Evolutionary conservation across 2,113 vertebrate species (phyloP).

Genomic region (Bubalus kerabau): DNA sequence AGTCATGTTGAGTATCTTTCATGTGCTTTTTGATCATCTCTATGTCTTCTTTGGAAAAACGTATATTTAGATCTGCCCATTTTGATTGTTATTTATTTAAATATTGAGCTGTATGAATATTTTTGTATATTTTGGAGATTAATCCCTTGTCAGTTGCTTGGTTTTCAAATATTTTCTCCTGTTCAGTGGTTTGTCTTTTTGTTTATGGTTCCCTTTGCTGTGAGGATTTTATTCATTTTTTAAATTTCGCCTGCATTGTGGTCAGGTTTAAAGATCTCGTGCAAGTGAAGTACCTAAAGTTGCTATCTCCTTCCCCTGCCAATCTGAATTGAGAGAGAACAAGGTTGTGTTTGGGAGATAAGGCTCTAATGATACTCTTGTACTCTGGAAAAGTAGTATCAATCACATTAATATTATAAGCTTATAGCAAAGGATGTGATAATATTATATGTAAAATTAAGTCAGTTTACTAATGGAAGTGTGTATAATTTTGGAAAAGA

Average conservation of each 20-base stretch:
- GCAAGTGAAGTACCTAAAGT: background rate
- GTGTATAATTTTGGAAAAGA: background rate
- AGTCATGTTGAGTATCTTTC: background rate
- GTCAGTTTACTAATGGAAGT: background rate
- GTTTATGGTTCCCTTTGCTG: background rate
- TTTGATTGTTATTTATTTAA: background rate
- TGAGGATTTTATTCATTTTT: background rate
- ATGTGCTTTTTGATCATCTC: background rate
- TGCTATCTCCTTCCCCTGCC: background rate
- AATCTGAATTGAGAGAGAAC: background rate
- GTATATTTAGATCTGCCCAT: background rate
- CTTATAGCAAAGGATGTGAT: background rate
- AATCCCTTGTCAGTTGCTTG: background rate
- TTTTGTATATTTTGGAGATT: background rate
- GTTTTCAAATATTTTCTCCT: background rate
- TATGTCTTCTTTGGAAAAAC: background rate
- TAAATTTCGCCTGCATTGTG: background rate
- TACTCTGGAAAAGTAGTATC: background rate
- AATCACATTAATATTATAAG: background rate
- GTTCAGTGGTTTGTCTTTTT: background rate
- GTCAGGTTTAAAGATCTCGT: background rate
- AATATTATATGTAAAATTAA: background rate
- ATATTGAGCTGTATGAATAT: background rate
- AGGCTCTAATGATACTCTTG: background rate
- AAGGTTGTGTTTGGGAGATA: background rate